Evolutionary conservation across 2,797 vertebrate species (phyloP).

Genomic region (Periophthalmus magnuspinnatus): DNA sequence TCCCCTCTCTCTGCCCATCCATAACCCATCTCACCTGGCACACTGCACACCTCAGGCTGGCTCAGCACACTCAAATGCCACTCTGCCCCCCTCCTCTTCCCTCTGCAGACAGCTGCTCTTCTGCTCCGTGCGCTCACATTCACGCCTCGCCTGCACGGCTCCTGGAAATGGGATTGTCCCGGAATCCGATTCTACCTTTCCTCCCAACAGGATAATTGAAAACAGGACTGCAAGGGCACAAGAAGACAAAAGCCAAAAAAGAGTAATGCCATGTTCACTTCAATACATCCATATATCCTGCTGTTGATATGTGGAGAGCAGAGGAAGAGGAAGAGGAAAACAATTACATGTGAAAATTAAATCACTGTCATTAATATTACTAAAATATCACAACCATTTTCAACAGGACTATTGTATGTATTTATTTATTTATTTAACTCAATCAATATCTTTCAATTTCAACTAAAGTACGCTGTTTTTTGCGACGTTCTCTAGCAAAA

Average conservation of each 20-base stretch:
- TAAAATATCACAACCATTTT: no score
- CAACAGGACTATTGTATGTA: no score
- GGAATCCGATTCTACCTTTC: slow-evolving; percentile 56
- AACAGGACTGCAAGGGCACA: slow-evolving; percentile 49
- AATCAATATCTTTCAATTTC: no score
- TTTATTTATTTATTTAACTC: no score
- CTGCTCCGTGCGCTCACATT: slow-evolving; percentile 86
- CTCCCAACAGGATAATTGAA: slow-evolving; percentile 71
- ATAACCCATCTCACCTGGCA: slow-evolving; percentile 72
- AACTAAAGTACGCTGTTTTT: no score
- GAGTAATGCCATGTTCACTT: slow-evolving; percentile 37
- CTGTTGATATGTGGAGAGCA: slow-evolving; percentile 37
- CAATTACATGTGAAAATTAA: no score
- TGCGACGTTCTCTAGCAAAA: no score
- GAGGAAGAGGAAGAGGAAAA: neutral
- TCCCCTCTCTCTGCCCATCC: slow-evolving; percentile 21
- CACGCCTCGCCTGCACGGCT: slow-evolving; percentile 61
- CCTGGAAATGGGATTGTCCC: slow-evolving; percentile 75
- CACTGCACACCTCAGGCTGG: slow-evolving; percentile 86
- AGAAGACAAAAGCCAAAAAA: slow-evolving; percentile 32
- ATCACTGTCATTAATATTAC: no score
- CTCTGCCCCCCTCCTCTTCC: slow-evolving; percentile 66
- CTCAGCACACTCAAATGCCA: slow-evolving; percentile 99
- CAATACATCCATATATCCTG: slow-evolving; percentile 15
- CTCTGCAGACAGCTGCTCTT: slow-evolving; percentile 87